phyloP scores from a whole-genome alignment of 1,140 invertebrate species.

The Anastrepha obliqua region DNA sequence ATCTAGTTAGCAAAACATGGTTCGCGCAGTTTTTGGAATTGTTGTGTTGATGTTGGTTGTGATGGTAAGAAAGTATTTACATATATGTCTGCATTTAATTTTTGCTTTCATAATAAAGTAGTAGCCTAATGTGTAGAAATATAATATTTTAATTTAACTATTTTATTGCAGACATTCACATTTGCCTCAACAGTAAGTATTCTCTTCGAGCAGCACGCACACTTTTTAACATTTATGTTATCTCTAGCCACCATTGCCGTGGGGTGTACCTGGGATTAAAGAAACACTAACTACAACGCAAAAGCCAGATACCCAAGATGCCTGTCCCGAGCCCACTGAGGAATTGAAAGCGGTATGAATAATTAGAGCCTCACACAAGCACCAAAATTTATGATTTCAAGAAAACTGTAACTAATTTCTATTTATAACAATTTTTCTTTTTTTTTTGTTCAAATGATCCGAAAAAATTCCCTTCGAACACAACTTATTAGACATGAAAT shows the following conservation, averaged over 20 bases:
- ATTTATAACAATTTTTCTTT: too few relatives aligned
- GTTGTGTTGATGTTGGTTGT: neutral
- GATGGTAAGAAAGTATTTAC: neutral
- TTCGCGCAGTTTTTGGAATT: neutral
- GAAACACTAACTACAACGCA: neutral
- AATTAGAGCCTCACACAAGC: neutral
- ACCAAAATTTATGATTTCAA: too few relatives aligned
- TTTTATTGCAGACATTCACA: neutral
- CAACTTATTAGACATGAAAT: too few relatives aligned
- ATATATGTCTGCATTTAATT: too few relatives aligned
- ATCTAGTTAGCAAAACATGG: neutral
- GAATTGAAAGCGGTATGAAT: slow-evolving; percentile 44
- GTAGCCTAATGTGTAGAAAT: neutral
- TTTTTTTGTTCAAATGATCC: too few relatives aligned
- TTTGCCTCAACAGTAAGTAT: slow-evolving; percentile 34
- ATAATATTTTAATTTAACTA: neutral
- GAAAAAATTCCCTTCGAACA: too few relatives aligned
- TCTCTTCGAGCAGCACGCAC: neutral
- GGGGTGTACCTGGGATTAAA: neutral
- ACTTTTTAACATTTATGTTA: neutral
- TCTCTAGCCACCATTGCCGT: slow-evolving; percentile 1
- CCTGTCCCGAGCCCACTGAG: slow-evolving; percentile 24
- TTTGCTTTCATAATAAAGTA: neutral
- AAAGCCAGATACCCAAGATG: neutral
- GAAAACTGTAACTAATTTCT: too few relatives aligned